A percentile compares a stretch with the other conserved stretches of the same genome.
phyloP scores from a whole-genome alignment of 2,888 invertebrate species.

The Ochlodes sylvanus region DNA sequence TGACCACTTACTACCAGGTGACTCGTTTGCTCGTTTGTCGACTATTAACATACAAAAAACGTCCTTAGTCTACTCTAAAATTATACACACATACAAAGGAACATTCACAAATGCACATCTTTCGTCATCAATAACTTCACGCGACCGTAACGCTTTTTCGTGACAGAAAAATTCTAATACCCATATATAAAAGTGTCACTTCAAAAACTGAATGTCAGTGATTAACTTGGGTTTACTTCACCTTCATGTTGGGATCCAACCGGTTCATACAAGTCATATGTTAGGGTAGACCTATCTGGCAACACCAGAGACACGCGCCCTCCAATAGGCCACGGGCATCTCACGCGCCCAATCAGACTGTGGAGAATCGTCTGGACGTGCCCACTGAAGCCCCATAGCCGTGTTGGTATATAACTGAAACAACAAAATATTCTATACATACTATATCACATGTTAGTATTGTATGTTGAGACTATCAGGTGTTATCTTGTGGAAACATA shows the following conservation, averaged over 20 bases:
- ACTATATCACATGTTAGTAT: neutral
- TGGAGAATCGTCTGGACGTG: constrained; percentile 97
- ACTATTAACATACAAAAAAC: too few relatives aligned
- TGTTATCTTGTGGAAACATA: neutral
- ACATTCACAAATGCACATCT: too few relatives aligned
- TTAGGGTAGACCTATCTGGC: constrained; percentile 94
- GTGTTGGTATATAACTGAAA: constrained; percentile 94
- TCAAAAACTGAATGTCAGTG: neutral
- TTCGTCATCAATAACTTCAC: too few relatives aligned
- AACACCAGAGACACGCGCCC: constrained; percentile 91
- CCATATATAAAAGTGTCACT: too few relatives aligned
- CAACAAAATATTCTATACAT: constrained; percentile 33
- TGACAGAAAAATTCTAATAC: too few relatives aligned
- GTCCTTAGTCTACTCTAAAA: too few relatives aligned
- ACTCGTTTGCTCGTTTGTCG: too few relatives aligned
- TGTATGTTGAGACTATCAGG: too few relatives aligned
- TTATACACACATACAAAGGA: too few relatives aligned
- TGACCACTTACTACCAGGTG: too few relatives aligned
- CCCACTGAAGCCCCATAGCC: constrained; percentile 97
- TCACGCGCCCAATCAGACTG: constrained; percentile 93
- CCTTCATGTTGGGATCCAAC: constrained; percentile 89
- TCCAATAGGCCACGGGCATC: constrained; percentile 95
- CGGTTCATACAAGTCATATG: constrained; percentile 96
- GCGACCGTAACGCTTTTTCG: too few relatives aligned
- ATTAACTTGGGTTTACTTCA: constrained; percentile 52